phyloP scores from a whole-genome alignment of 1,140 invertebrate species.

The Notospermus geniculatus region DNA sequence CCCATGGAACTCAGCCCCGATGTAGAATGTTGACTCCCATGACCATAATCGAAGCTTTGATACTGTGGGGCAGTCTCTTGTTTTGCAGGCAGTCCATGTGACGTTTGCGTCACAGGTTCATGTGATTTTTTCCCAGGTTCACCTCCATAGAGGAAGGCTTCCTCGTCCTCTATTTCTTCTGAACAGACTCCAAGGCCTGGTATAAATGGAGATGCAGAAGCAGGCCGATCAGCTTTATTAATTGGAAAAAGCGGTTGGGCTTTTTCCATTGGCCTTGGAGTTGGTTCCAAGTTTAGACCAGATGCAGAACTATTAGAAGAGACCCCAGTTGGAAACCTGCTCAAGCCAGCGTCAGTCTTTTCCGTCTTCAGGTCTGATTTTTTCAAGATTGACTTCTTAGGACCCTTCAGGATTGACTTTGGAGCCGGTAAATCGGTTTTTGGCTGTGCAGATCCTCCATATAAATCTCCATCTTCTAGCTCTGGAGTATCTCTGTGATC shows the following conservation, averaged over 20 bases:
- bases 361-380: too few species aligned
- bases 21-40: slow-evolving; percentile 2
- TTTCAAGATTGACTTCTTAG: too few species aligned
- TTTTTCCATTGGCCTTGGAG: neutral
- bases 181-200: neutral
- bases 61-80: slow-evolving; percentile 11
- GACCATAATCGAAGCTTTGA: slow-evolving; percentile 8
- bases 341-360: too few species aligned
- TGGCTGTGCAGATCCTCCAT: too few species aligned
- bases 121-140: slow-evolving; percentile 1
- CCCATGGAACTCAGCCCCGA: slow-evolving; percentile 6
- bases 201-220: neutral
- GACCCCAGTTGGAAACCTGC: neutral
- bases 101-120: slow-evolving; percentile 10
- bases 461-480: too few species aligned
- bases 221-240: neutral
- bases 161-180: slow-evolving; percentile 45
- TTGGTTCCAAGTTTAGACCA: neutral
- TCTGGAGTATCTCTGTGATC: too few species aligned
- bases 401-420: too few species aligned
- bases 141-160: slow-evolving; percentile 42
- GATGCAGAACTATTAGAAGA: neutral
- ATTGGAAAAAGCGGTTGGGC: neutral
- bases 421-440: too few species aligned
- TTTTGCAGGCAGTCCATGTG: neutral